Evolutionary conservation across 1,140 invertebrate genomes (phyloP), one percentile per base, ranked within the genome.

Genomic region (Heliconius eleuchia): DNA sequence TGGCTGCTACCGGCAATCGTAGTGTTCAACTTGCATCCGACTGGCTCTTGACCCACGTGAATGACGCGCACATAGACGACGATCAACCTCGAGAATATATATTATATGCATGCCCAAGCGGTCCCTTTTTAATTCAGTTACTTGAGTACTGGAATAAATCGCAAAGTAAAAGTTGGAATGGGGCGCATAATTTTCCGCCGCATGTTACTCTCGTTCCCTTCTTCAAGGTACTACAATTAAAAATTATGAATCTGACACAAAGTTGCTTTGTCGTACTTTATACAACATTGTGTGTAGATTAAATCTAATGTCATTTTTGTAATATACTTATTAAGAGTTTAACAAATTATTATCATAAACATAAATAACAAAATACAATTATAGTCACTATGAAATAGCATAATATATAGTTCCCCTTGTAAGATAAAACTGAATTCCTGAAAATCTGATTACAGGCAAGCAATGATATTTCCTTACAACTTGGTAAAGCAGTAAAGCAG

Each of bases 151-250:
- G 97, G 97, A 95, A 96, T 1, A 97, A 97, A 85, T 97, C 97
- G n/a, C 96, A 96, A 84, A 92, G 95, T 75, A 91, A 96, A 6
- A 96, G 96, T 90, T 98, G 98, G 97, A 98, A 99, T 94, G 97
- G 97, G 34, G 97, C 97, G 11, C 98, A 98, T 86, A 97, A 98
- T 91, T 98, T 96, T 90, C 96, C 97, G 57, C 98, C 98, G 3
- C 98, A 99, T 89, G 97, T 99, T 82, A 99, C 98, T 16, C 95
- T 99, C 52, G 97, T 98, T 60, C 97, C 98, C 13, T 98, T 98
- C 92, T 98, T 98, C 88, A 97, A 98, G 95, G 98, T 98, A 95
- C 2, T 66, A 66, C 60, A 57, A n/a, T 23, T n/a, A 57, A 23
- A 7, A 11, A n/a, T 16, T 0, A 46, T 46, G 13, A 46, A 46